Conservation (phyloP, 2,797 vertebrate species). For the Hemitrygon akajei region DNA sequence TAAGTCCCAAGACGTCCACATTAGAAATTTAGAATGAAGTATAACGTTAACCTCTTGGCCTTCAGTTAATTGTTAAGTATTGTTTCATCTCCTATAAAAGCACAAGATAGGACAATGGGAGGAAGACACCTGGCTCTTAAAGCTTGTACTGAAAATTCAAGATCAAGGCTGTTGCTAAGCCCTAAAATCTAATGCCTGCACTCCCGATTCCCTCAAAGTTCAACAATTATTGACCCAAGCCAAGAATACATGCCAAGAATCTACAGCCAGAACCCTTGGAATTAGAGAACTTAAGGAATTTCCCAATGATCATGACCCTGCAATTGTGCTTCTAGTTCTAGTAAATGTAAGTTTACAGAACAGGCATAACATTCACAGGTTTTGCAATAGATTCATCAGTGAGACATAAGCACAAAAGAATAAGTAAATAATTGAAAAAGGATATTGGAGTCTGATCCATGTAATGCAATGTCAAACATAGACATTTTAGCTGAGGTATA, state of each 20-base stretch:
- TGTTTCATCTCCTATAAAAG: background rate
- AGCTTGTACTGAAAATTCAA: too few species aligned
- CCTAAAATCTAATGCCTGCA: too few species aligned
- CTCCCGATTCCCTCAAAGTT: too few species aligned
- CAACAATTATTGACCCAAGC: too few species aligned
- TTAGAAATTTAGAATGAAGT: background rate
- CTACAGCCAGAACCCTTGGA: background rate
- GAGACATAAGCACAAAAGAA: background rate
- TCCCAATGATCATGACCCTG: background rate
- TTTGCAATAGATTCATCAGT: background rate
- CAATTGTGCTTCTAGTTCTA: background rate
- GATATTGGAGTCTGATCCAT: background rate
- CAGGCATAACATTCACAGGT: background rate
- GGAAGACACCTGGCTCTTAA: too few species aligned
- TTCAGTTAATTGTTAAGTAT: background rate
- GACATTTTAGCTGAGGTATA: background rate
- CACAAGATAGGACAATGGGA: too few species aligned
- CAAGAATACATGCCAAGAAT: too few species aligned
- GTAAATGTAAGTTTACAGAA: background rate
- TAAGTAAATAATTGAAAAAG: conserved; percentile 4
- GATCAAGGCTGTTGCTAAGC: too few species aligned
- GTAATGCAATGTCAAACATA: background rate
- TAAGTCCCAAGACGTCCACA: background rate
- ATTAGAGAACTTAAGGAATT: background rate
- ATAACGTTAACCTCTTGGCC: background rate